A percentile compares a stretch with the other conserved stretches of the same genome.
These are phyloP conservation scores for Cephalopterus ornatus DNA, from an alignment of 2,113 vertebrate genomes.

Conservation along the genomic window DNA sequence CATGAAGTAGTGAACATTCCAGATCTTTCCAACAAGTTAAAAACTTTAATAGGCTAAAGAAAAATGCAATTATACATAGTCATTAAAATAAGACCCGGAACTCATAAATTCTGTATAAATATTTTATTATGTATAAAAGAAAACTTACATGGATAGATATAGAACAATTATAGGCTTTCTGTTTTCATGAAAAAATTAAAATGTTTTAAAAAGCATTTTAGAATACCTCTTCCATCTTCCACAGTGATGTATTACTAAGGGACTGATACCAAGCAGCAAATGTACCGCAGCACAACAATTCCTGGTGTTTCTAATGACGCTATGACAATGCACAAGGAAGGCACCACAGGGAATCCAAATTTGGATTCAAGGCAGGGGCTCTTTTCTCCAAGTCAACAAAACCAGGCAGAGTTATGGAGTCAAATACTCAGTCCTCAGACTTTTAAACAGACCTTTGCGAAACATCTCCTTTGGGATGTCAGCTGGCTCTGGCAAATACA, in stretches of 20 bases:
- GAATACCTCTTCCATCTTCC: not conserved
- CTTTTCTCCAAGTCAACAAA: not conserved
- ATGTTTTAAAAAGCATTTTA: not conserved
- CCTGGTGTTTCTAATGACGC: not conserved
- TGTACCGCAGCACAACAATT: not conserved
- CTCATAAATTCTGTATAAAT: constrained; percentile 25
- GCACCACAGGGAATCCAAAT: not conserved
- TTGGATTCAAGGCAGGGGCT: not conserved
- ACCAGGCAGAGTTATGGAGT: not conserved
- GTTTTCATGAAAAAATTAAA: not conserved
- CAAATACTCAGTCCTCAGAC: not conserved
- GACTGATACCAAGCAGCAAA: not conserved
- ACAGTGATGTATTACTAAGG: not conserved
- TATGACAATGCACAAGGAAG: not conserved
- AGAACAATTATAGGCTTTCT: constrained; percentile 23
- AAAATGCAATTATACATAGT: not conserved
- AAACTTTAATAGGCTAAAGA: not conserved
- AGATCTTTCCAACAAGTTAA: not conserved
- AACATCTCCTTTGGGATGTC: not conserved
- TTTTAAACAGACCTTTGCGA: not conserved
- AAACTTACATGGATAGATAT: constrained; percentile 1
- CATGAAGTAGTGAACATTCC: not conserved
- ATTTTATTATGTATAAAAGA: constrained; percentile 57
- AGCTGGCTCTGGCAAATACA: not conserved
- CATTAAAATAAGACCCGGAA: not conserved